Evolutionary conservation across 2,113 vertebrate species (phyloP).

Genomic region (Neofelis nebulosa): DNA sequence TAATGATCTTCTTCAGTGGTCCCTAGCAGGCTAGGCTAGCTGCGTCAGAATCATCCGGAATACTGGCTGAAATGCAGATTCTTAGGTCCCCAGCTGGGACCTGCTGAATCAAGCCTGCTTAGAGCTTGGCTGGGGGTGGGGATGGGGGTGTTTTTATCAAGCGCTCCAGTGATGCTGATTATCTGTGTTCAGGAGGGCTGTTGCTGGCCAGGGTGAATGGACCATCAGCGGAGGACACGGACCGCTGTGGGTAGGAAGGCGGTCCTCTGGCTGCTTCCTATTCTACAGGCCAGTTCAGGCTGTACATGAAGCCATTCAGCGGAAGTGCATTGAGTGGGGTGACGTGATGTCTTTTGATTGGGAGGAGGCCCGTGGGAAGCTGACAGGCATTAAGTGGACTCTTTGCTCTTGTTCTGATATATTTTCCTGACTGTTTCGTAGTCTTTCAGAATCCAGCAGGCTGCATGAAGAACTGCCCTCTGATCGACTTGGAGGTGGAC

Average conservation of each 20-base stretch:
- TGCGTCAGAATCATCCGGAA: neutral
- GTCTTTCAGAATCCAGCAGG: constrained; percentile 69
- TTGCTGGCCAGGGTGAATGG: neutral
- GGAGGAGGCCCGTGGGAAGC: neutral
- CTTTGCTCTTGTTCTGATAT: neutral
- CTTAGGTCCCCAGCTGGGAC: neutral
- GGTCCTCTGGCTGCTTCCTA: neutral
- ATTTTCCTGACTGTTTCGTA: neutral
- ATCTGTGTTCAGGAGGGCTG: neutral
- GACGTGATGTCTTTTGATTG: neutral
- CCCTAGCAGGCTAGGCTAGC: neutral
- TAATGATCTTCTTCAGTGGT: neutral
- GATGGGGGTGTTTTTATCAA: neutral
- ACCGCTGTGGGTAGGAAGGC: neutral
- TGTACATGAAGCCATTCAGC: neutral
- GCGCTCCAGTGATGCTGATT: neutral
- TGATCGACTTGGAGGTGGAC: constrained; percentile 90
- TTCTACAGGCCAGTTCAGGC: neutral
- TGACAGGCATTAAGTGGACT: neutral
- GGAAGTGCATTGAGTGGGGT: neutral
- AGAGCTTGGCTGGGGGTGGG: neutral
- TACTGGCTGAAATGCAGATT: neutral
- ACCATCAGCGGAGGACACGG: neutral
- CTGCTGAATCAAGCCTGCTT: neutral
- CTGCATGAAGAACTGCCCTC: constrained; percentile 85